Evolutionary conservation across 2,888 invertebrate species (phyloP).

Genomic region (Antheraea yamamai): DNA sequence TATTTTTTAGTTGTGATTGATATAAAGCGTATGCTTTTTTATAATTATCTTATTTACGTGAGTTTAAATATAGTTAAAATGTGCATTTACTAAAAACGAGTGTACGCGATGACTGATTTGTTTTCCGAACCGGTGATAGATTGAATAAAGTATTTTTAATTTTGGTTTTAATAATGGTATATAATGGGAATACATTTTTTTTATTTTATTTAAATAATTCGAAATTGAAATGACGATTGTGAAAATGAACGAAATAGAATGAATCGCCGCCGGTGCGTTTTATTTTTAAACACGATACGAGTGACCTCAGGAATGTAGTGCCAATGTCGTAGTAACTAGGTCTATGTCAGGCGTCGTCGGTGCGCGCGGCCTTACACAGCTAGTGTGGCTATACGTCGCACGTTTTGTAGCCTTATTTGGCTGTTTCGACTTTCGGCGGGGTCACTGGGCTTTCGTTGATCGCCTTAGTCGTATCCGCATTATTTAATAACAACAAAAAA

Average conservation of each 20-base stretch:
- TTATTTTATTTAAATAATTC: conserved; percentile 5
- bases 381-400: conserved; percentile 47
- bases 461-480: conserved; percentile 23
- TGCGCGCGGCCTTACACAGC: conserved; percentile 61
- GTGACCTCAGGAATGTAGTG: conserved; percentile 81
- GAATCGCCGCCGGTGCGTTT: conserved; percentile 48
- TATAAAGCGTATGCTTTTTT: neutral
- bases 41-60: neutral
- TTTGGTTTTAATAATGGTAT: neutral
- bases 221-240: conserved; percentile 36
- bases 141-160: no score
- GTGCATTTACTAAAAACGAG: no score
- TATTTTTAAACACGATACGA: conserved; percentile 75
- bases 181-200: neutral
- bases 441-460: conserved; percentile 25
- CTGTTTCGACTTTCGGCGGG: conserved; percentile 45
- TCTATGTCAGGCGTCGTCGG: conserved; percentile 69
- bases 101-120: no score
- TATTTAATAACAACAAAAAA: conserved; percentile 8
- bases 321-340: conserved; percentile 79
- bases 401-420: conserved; percentile 57
- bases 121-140: no score
- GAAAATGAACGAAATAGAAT: conserved; percentile 50
- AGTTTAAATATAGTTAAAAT: neutral
- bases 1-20: neutral